These are phyloP conservation scores for Brachymystax lenok DNA, from an alignment of 2,797 vertebrate species.

Conservation along the genomic window DNA sequence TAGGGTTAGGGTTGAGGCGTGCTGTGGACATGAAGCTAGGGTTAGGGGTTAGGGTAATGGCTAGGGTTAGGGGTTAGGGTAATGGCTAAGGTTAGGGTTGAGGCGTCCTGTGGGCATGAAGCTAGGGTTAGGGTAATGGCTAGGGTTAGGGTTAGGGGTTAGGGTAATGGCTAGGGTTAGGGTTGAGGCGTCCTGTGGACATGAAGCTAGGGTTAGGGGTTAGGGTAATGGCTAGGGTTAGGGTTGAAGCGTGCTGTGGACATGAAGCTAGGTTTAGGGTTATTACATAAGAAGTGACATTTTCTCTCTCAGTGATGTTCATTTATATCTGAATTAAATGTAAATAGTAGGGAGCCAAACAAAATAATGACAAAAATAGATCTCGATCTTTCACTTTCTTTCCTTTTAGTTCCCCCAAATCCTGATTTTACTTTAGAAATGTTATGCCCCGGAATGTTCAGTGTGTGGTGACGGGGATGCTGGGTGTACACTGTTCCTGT, in stretches of 20 bases:
- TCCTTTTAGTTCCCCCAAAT: neutral
- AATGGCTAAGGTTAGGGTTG: too few relatives aligned
- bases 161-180: neutral
- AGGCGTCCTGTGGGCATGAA: too few relatives aligned
- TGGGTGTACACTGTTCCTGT: neutral
- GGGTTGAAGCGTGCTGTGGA: too few relatives aligned
- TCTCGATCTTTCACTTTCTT: neutral
- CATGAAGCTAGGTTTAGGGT: neutral
- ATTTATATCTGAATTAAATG: neutral
- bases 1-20: too few relatives aligned
- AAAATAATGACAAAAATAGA: neutral
- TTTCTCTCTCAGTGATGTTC: too few relatives aligned
- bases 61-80: too few relatives aligned
- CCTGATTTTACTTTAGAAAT: slow-evolving; percentile 5
- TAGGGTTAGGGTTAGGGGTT: neutral
- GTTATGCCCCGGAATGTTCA: slow-evolving; percentile 25
- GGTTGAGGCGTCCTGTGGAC: neutral
- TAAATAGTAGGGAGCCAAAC: neutral
- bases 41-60: too few relatives aligned
- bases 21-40: too few relatives aligned
- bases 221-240: neutral
- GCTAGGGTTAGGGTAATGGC: neutral
- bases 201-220: too few relatives aligned
- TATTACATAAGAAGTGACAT: too few relatives aligned
- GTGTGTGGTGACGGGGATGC: neutral